Conservation (phyloP, 1,140 invertebrate species). For the Achatina immaculata region DNA sequence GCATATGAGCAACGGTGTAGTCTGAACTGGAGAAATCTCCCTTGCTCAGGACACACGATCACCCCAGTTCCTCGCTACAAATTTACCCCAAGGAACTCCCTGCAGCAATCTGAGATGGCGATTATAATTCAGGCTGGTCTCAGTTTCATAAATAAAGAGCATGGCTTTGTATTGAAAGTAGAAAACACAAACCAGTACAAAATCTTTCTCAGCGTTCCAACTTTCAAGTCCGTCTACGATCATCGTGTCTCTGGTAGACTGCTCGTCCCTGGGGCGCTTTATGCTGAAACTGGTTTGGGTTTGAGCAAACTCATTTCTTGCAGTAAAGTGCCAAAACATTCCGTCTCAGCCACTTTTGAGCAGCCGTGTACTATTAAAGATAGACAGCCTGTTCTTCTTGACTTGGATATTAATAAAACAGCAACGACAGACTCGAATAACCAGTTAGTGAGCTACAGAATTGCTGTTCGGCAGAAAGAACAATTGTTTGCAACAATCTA, state of each 20-base stretch:
- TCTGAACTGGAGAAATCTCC: constrained; percentile 41
- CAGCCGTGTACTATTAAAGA: constrained; percentile 27
- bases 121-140: constrained; percentile 25
- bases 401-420: background rate
- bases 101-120: constrained; percentile 1
- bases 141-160: background rate
- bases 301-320: constrained; percentile 13
- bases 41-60: background rate
- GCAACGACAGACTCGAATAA: background rate
- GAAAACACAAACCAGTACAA: constrained; percentile 3
- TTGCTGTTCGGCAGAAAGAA: background rate
- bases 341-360: constrained; percentile 35
- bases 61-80: constrained; percentile 43
- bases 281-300: constrained; percentile 44
- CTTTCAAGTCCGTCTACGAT: constrained; percentile 40
- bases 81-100: constrained; percentile 27
- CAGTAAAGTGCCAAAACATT: background rate
- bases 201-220: constrained; percentile 23
- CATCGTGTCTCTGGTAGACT: constrained; percentile 36
- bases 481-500: constrained; percentile 2
- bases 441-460: background rate
- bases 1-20: constrained; percentile 39
- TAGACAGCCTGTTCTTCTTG: background rate
- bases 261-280: constrained; percentile 44
- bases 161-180: constrained; percentile 33